Conservation (phyloP, 2,113 vertebrate genomes). For the Epinephelus lanceolatus region DNA sequence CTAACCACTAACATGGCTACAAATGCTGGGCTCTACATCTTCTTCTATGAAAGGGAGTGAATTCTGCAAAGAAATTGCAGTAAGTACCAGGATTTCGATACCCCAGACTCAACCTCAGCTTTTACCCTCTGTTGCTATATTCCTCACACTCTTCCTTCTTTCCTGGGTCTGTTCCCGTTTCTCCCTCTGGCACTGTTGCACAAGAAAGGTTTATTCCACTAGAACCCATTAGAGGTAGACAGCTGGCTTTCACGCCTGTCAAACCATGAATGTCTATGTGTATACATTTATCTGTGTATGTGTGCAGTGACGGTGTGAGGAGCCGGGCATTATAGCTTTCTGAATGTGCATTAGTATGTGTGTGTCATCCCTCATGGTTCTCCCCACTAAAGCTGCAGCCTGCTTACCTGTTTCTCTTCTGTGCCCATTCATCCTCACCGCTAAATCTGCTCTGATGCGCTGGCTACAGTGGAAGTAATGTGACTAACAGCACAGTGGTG, state of each 20-base stretch:
- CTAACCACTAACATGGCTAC: no score
- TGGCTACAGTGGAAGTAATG: slow-evolving; percentile 18
- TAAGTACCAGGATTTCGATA: neutral
- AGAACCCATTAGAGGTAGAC: slow-evolving; percentile 25
- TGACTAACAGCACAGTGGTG: slow-evolving; percentile 32
- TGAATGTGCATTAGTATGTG: slow-evolving; percentile 21
- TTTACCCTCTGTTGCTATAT: neutral
- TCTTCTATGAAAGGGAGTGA: neutral
- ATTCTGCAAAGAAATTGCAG: neutral
- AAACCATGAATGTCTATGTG: neutral
- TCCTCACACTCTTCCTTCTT: neutral
- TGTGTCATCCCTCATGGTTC: slow-evolving; percentile 26
- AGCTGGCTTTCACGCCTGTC: slow-evolving; percentile 25
- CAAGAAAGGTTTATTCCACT: slow-evolving; percentile 35
- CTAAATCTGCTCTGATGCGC: slow-evolving; percentile 16
- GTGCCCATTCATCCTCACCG: slow-evolving; percentile 19
- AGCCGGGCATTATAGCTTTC: slow-evolving; percentile 5
- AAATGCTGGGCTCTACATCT: neutral
- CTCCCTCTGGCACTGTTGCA: neutral
- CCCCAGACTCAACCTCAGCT: neutral
- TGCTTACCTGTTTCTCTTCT: slow-evolving; percentile 37
- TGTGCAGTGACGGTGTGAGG: neutral
- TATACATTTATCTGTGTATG: slow-evolving; percentile 28
- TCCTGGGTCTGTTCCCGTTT: neutral
- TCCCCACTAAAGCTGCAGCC: slow-evolving; percentile 1